Evolutionary conservation across 2,888 invertebrate species (phyloP), one percentile per base, ranked within the genome.

Genomic region (Pegoplata infirma): DNA sequence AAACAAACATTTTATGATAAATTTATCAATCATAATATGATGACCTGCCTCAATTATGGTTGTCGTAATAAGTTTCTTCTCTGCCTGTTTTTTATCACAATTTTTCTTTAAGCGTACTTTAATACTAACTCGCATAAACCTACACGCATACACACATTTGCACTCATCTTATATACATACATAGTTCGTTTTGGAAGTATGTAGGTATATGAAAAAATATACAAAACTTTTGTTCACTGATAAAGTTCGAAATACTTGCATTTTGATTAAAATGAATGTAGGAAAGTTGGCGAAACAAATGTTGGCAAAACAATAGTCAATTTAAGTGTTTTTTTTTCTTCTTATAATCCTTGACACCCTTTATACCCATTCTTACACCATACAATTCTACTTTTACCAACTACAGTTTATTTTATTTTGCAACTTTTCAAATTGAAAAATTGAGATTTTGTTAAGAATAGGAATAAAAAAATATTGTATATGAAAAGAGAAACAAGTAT

Each of bases 291-390:
- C 78, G 69, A 69, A 78, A 74, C 73, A 73, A 78, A 74, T 74
- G 68, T 74, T 79, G 69, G 71, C 74, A 79, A 74, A 79, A 79
- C 78, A 79, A 75, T 74, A 79, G 78, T 79, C 69, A 79, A 79
- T 74, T 66, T 74, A 71, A 67, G 40, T 71, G 58, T 73, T n/a
- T n/a, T n/a, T n/a, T n/a, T n/a, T 58, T 61, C 49, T 58, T 73
- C 28, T 59, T 59, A 55, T n/a, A 61, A 59, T 32, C 28, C 21
- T 47, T 19, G 25, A 19, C 17, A 6, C 23, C 23, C 25, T 47
- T 47, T 17, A 14, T 19, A 10, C 7, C 17, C 10, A 23, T 28
- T 23, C 25, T 4, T 12, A 17, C 12, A 5, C 17, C 47, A 5
- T 17, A 23, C 8, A 16, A 8, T 21, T 23, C 5, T 46, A 3